Evolutionary conservation across 2,888 invertebrate species (phyloP).

Genomic region (Conops quadrifasciatus): DNA sequence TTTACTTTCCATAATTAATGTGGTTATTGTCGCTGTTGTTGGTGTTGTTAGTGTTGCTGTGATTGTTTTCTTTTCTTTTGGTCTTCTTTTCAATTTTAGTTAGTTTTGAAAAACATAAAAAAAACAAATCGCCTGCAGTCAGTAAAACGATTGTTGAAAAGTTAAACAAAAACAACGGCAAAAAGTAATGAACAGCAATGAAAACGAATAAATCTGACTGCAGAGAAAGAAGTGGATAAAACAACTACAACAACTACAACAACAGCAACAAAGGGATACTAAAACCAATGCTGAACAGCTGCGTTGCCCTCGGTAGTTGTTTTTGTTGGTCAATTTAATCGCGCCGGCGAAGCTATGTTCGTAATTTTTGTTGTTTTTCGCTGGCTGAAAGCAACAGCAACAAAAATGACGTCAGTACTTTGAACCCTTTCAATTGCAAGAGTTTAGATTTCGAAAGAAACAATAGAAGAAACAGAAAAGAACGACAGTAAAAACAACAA

Average conservation of each 20-base stretch:
- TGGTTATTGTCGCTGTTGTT: too few relatives aligned
- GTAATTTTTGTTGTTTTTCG: neutral
- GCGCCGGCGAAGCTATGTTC: neutral
- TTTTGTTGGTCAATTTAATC: neutral
- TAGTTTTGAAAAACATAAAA: too few relatives aligned
- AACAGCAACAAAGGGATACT: neutral
- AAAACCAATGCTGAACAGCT: slow-evolving; percentile 39
- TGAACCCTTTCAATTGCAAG: neutral
- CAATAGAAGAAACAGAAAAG: neutral
- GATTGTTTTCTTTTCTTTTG: too few relatives aligned
- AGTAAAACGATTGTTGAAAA: too few relatives aligned
- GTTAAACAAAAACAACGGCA: neutral
- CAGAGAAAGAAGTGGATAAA: neutral
- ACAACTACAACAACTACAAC: slow-evolving; percentile 11
- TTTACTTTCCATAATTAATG: too few relatives aligned
- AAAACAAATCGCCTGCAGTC: too few relatives aligned
- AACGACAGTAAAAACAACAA: too few relatives aligned
- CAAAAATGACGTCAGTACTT: neutral
- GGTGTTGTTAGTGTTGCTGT: too few relatives aligned
- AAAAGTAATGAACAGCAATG: neutral
- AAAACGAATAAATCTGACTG: neutral
- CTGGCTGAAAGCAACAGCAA: too few relatives aligned
- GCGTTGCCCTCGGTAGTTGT: neutral
- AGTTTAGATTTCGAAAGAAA: neutral
- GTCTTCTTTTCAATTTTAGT: too few relatives aligned